phyloP scores from a whole-genome alignment of 2,113 vertebrate genomes.

The Epinephelus cyanopodus region DNA sequence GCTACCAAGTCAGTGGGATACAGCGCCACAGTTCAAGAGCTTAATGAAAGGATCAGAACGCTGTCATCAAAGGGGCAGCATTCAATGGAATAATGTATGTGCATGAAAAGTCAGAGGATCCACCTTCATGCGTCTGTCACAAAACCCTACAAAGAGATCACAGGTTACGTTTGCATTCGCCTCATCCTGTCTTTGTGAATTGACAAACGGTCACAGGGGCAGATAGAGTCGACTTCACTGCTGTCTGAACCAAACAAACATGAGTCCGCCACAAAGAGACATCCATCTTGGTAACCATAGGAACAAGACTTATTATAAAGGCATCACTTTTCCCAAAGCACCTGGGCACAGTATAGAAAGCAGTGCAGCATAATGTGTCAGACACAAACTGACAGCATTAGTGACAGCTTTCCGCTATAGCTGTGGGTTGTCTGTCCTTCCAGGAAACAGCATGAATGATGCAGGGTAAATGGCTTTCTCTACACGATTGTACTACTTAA shows the following conservation, averaged over 20 bases:
- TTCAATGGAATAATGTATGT: conserved; percentile 49
- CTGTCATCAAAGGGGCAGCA: conserved; percentile 51
- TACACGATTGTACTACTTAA: background rate
- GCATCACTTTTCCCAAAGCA: conserved; percentile 65
- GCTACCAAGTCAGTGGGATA: conserved; percentile 23
- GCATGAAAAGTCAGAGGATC: conserved; percentile 42
- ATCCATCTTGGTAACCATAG: conserved; percentile 80
- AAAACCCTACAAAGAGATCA: conserved; percentile 46
- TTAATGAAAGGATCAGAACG: conserved; percentile 66
- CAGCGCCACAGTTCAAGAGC: conserved; percentile 48
- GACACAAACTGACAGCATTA: conserved; percentile 29
- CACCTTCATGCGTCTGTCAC: conserved; percentile 47
- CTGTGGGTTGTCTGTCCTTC: conserved; percentile 22
- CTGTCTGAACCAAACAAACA: conserved; percentile 61
- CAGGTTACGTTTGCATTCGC: conserved; percentile 39
- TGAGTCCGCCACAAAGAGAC: conserved; percentile 54
- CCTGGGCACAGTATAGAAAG: conserved; percentile 70
- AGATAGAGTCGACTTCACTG: conserved; percentile 47
- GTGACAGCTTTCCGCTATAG: conserved; percentile 40
- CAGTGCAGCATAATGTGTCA: conserved; percentile 48
- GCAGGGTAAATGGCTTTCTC: background rate
- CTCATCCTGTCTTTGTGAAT: conserved; percentile 24
- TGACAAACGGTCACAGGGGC: conserved; percentile 27
- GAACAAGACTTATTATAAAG: conserved; percentile 75
- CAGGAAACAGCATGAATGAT: conserved; percentile 14